Percentiles rank a stretch among this genome's conserved stretches.
Conservation (phyloP, 2,113 vertebrate species). For the Nyctereutes procyonoides region DNA sequence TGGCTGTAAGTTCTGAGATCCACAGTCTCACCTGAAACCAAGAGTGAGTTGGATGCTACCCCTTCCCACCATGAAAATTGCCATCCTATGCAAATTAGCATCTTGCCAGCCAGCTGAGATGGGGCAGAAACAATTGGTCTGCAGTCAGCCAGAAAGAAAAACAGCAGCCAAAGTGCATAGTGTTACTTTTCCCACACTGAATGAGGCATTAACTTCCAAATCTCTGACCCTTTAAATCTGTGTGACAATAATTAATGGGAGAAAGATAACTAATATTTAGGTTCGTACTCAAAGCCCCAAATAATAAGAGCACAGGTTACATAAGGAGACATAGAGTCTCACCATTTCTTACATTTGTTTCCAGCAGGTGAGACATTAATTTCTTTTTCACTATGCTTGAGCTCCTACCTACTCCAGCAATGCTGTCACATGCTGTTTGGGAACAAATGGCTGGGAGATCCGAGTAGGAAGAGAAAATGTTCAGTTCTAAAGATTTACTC, state of each 20-base stretch:
- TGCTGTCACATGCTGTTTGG: conserved; percentile 14
- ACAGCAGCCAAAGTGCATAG: conserved; percentile 77
- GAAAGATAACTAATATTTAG: conserved; percentile 88
- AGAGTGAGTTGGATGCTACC: background rate
- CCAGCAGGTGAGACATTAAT: conserved; percentile 84
- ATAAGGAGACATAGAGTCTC: conserved; percentile 77
- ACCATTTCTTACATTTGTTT: conserved; percentile 80
- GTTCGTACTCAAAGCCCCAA: conserved; percentile 75
- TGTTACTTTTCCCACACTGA: conserved; percentile 88
- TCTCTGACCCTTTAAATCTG: conserved; percentile 90
- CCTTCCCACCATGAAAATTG: conserved; percentile 36
- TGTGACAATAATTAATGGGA: conserved; percentile 89
- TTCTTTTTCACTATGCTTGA: conserved; percentile 80
- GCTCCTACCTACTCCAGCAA: conserved; percentile 36
- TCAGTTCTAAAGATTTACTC: background rate
- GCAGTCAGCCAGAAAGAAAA: conserved; percentile 87
- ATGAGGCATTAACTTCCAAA: conserved; percentile 86
- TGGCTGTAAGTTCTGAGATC: background rate
- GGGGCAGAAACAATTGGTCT: conserved; percentile 69
- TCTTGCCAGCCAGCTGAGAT: conserved; percentile 58
- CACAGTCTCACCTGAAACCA: conserved; percentile 13
- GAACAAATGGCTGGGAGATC: background rate
- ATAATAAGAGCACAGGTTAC: conserved; percentile 79
- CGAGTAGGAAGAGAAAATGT: background rate
- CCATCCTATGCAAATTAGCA: conserved; percentile 28